A percentile compares a stretch with the other conserved stretches of the same genome.
Evolutionary conservation across 2,888 invertebrate species (phyloP).

Genomic region (Marasmarcha lunaedactyla): DNA sequence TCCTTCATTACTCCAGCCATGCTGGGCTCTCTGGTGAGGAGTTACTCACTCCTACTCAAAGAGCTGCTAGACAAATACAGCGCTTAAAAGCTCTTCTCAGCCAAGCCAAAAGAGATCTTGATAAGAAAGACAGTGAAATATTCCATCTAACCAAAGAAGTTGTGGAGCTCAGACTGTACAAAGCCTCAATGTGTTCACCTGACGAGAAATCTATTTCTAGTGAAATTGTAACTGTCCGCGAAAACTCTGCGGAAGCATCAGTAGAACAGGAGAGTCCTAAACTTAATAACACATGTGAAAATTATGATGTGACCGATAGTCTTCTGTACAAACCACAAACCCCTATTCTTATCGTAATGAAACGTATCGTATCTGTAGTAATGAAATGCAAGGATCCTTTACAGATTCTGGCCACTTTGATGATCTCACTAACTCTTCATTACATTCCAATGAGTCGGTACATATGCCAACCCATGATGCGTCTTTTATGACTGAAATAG

Average conservation of each 20-base stretch:
- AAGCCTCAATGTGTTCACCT: constrained; percentile 82
- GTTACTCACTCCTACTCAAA: constrained; percentile 89
- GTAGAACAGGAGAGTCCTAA: constrained; percentile 42
- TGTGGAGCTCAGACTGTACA: constrained; percentile 83
- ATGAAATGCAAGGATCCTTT: constrained; percentile 81
- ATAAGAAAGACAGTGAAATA: constrained; percentile 86
- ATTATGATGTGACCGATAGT: constrained; percentile 60
- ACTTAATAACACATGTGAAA: constrained; percentile 42
- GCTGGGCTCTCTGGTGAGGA: constrained; percentile 82
- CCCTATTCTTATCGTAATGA: no score
- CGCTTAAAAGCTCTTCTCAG: constrained; percentile 78
- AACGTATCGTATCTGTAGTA: constrained; percentile 48
- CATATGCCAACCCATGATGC: constrained; percentile 67
- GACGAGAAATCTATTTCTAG: constrained; percentile 84
- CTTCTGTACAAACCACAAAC: constrained; percentile 57
- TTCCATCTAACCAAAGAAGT: constrained; percentile 81
- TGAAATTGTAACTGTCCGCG: constrained; percentile 79
- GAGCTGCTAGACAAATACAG: constrained; percentile 84
- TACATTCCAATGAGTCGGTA: constrained; percentile 82
- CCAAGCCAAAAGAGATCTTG: constrained; percentile 81
- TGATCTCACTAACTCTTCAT: constrained; percentile 80
- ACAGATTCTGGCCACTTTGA: constrained; percentile 91
- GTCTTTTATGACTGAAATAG: constrained; percentile 60
- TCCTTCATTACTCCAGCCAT: constrained; percentile 87
- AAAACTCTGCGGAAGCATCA: constrained; percentile 68